phyloP scores from a whole-genome alignment of 1,140 invertebrate species.

The Anastrepha obliqua region DNA sequence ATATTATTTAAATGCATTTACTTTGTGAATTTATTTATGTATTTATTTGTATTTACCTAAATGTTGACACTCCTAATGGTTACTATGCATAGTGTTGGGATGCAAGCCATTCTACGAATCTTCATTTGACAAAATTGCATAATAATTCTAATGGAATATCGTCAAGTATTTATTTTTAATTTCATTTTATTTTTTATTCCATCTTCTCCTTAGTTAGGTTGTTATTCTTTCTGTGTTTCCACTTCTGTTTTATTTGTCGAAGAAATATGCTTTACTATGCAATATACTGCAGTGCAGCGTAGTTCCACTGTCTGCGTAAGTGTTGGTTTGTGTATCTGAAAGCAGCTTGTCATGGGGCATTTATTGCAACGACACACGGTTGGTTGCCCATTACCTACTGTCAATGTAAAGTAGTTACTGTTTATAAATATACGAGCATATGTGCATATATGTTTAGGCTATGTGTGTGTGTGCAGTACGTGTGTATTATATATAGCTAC shows the following conservation, averaged over 20 bases:
- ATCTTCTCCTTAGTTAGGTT: too few species aligned
- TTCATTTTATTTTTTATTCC: too few species aligned
- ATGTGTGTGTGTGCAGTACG: background rate
- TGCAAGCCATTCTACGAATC: too few species aligned
- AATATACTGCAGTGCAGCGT: background rate
- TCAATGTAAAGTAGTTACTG: background rate
- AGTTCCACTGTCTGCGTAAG: background rate
- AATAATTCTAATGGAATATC: too few species aligned
- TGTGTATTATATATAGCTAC: background rate
- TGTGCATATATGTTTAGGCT: background rate
- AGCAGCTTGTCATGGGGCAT: conserved; percentile 32
- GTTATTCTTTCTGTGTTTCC: too few species aligned
- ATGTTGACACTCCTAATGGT: too few species aligned
- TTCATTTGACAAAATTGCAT: too few species aligned
- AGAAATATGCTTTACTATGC: background rate
- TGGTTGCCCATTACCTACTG: conserved; percentile 27
- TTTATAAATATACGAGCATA: background rate
- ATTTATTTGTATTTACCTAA: too few species aligned
- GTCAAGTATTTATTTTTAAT: too few species aligned
- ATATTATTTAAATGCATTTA: too few species aligned
- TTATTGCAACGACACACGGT: conserved; percentile 46
- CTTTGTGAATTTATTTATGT: too few species aligned
- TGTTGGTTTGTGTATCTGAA: background rate
- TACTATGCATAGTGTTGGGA: too few species aligned
- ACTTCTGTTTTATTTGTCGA: background rate